A percentile compares a stretch with the other conserved stretches of the same genome.
phyloP scores from a whole-genome alignment of 2,888 invertebrate genomes.

The Eustalomyia histrio region DNA sequence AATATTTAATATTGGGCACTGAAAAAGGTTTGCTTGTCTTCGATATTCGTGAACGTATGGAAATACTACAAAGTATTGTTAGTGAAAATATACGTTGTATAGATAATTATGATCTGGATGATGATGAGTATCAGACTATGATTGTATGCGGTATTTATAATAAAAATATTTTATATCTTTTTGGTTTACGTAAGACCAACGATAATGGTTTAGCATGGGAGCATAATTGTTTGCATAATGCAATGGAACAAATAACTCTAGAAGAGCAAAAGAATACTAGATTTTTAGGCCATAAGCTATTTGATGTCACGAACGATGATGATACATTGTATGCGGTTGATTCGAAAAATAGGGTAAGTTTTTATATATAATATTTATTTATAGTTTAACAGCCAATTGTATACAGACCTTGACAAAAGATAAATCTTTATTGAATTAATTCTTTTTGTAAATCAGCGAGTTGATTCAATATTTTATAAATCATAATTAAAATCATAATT shows the following conservation, averaged over 20 bases:
- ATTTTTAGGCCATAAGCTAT: slow-evolving; percentile 72
- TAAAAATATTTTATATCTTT: slow-evolving; percentile 73
- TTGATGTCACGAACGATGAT: slow-evolving; percentile 69
- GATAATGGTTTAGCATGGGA: slow-evolving; percentile 72
- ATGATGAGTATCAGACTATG: slow-evolving; percentile 74
- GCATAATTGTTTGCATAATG: slow-evolving; percentile 66
- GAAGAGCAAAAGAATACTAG: slow-evolving; percentile 74
- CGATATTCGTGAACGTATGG: slow-evolving; percentile 68
- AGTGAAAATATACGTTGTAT: slow-evolving; percentile 74
- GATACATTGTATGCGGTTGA: slow-evolving; percentile 73
- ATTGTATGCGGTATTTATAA: slow-evolving; percentile 75
- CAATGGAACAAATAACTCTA: slow-evolving; percentile 64
- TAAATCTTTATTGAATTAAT: no score
- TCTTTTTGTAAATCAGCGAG: no score
- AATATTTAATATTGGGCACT: slow-evolving; percentile 77
- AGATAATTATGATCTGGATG: slow-evolving; percentile 74
- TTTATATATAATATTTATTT: no score
- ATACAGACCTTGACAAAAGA: no score
- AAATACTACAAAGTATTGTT: slow-evolving; percentile 75
- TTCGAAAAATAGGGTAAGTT: slow-evolving; percentile 73
- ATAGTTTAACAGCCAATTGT: no score
- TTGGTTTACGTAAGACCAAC: slow-evolving; percentile 70
- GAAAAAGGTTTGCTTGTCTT: slow-evolving; percentile 75
- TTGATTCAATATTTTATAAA: no score
- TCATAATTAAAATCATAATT: no score